Conservation (phyloP, 2,113 vertebrate species). For the Benitochromis conjunctus region DNA sequence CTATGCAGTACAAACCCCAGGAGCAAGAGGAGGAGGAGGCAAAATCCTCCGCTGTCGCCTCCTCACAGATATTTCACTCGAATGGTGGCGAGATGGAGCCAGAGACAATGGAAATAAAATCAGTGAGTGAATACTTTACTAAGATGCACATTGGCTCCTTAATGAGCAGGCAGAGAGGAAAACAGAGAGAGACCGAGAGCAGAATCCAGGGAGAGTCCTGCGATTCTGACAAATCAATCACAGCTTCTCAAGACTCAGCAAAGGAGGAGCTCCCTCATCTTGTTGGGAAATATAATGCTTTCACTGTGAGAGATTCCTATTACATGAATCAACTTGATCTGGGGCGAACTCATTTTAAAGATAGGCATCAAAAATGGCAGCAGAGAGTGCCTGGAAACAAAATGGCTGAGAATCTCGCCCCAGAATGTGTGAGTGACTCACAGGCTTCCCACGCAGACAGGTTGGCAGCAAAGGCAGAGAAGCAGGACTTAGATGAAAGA, state of each 20-base stretch:
- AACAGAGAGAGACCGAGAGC: conserved; percentile 74
- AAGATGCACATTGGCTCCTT: conserved; percentile 89
- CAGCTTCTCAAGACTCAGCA: conserved; percentile 70
- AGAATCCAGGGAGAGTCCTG: conserved; percentile 71
- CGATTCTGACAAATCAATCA: conserved; percentile 76
- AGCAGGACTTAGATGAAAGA: conserved; percentile 70
- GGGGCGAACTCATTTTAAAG: conserved; percentile 89
- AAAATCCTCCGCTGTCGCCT: conserved; percentile 84
- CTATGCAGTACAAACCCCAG: conserved; percentile 67
- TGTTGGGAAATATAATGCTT: conserved; percentile 79
- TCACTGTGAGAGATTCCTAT: conserved; percentile 84
- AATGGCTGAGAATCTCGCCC: conserved; percentile 75
- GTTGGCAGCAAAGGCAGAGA: conserved; percentile 75
- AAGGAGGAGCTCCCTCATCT: conserved; percentile 78
- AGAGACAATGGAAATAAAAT: conserved; percentile 98
- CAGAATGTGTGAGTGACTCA: conserved; percentile 75
- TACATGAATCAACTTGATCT: conserved; percentile 87
- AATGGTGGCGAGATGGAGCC: conserved; percentile 97
- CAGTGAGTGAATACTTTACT: conserved; percentile 92
- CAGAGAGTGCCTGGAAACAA: conserved; percentile 72
- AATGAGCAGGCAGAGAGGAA: conserved; percentile 84
- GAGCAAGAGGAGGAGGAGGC: conserved; percentile 73
- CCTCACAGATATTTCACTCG: conserved; percentile 90
- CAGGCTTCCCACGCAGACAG: conserved; percentile 77
- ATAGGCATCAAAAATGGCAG: conserved; percentile 85